Evolutionary conservation across 2,113 vertebrate species (phyloP), one percentile per base, ranked within the genome.

Genomic region (Hipposideros armiger): DNA sequence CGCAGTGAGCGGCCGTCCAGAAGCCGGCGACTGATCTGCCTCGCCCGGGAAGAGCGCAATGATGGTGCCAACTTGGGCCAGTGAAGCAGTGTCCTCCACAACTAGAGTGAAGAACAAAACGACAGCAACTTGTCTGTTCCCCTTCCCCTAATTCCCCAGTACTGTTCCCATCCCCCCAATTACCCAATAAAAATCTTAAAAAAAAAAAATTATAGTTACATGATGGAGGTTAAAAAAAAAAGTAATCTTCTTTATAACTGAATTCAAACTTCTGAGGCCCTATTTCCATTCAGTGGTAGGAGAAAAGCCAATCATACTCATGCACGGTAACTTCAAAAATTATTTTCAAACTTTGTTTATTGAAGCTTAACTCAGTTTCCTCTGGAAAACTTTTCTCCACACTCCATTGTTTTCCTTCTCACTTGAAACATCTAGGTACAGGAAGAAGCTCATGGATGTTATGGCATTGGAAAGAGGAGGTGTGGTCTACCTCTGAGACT

Each of bases 191-290:
- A n/a, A n/a, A n/a, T n/a, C n/a, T n/a, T 72, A 2, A 56, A 81
- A 76, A 60, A 60, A 24, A 24, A 2, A 56, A 77, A 76, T 66
- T 72, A 76, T 45, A 54, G 9, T 56, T 62, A 47, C 10, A 42
- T 54, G 24, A 42, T 22, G 45, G 20, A 19, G 11, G 11, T 70
- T 47, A 24, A 24, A 2, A 56, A 82, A 76, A 95, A 66, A 85
- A 22, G 4, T 95, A 66, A 89, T 50, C 73, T 76, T 76, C 17
- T 52, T 90, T 58, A 90, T 28, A 62, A 87, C 19, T 47, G 9
- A 96, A 90, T 70, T 89, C 45, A 60, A 14, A 60, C 54, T 83
- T 96, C 62, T 82, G 70, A 94, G 4, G 17, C 28, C 22, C 16
- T 95, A 83, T 54, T 72, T 90, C 19, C 26, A 86, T 54, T 81